These are phyloP conservation scores for Acanthoscelides obtectus DNA, from an alignment of 2,888 invertebrate species.

Conservation along the genomic window DNA sequence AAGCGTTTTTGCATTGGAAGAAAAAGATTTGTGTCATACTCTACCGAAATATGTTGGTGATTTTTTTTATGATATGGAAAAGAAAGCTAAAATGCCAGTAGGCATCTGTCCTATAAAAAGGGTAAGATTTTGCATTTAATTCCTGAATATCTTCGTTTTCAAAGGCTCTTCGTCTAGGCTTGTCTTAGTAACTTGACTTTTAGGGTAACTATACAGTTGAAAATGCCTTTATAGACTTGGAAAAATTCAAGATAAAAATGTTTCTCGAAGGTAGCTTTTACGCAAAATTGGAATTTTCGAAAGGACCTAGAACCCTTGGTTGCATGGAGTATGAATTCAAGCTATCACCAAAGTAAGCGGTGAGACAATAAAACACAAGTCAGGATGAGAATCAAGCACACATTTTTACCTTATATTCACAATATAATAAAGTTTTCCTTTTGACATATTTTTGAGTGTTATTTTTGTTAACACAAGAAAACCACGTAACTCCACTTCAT, in stretches of 20 bases:
- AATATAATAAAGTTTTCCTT: no score
- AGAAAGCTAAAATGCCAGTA: background rate
- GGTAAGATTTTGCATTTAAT: background rate
- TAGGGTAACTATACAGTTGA: background rate
- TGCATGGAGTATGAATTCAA: background rate
- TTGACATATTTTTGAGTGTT: no score
- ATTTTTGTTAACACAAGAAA: no score
- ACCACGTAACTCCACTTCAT: no score
- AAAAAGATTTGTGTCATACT: background rate
- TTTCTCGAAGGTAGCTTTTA: background rate
- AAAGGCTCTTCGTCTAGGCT: no score
- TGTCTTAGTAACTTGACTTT: background rate
- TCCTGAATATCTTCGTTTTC: no score
- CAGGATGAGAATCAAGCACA: no score
- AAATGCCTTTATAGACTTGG: background rate
- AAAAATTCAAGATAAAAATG: background rate
- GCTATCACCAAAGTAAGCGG: background rate
- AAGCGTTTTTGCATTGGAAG: background rate
- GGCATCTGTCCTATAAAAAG: background rate
- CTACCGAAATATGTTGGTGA: background rate
- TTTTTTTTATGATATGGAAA: background rate
- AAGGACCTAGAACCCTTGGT: background rate
- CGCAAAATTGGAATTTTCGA: background rate
- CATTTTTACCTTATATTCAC: no score
- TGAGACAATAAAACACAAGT: no score